phyloP scores from a whole-genome alignment of 2,113 vertebrate genomes.

The Melanerpes aurifrons region DNA sequence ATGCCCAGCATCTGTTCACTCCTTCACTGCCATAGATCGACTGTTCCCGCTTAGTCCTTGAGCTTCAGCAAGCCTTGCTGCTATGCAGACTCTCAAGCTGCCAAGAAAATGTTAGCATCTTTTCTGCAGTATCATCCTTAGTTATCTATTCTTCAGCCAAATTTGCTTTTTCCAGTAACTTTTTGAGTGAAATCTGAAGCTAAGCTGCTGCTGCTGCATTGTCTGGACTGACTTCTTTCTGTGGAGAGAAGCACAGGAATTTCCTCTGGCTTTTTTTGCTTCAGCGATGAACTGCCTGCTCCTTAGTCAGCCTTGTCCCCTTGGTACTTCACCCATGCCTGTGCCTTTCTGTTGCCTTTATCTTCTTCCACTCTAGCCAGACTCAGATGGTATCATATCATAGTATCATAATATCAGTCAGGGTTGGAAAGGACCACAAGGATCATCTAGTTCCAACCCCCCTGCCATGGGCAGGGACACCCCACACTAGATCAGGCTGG shows the following conservation, averaged over 20 bases:
- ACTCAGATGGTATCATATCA: neutral
- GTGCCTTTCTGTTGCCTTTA: neutral
- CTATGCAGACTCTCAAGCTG: neutral
- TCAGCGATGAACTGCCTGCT: neutral
- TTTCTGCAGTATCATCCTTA: neutral
- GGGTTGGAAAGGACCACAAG: no score
- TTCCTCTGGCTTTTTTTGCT: neutral
- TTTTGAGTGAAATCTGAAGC: neutral
- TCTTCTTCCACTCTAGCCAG: neutral
- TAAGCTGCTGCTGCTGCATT: neutral
- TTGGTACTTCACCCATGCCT: neutral
- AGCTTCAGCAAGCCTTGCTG: neutral
- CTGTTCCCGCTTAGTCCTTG: slow-evolving; percentile 19
- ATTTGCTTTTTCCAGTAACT: neutral
- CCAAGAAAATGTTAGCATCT: neutral
- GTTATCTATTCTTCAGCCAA: neutral
- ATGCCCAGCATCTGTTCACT: slow-evolving; percentile 31
- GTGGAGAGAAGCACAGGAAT: neutral
- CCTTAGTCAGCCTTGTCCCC: neutral
- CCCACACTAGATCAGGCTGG: no score
- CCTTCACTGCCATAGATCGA: neutral
- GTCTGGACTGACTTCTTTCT: neutral
- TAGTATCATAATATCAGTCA: no score
- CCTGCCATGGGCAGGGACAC: no score
- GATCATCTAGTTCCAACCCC: no score